phyloP scores from a whole-genome alignment of 2,888 invertebrate species.

The Frankliniella fusca region DNA sequence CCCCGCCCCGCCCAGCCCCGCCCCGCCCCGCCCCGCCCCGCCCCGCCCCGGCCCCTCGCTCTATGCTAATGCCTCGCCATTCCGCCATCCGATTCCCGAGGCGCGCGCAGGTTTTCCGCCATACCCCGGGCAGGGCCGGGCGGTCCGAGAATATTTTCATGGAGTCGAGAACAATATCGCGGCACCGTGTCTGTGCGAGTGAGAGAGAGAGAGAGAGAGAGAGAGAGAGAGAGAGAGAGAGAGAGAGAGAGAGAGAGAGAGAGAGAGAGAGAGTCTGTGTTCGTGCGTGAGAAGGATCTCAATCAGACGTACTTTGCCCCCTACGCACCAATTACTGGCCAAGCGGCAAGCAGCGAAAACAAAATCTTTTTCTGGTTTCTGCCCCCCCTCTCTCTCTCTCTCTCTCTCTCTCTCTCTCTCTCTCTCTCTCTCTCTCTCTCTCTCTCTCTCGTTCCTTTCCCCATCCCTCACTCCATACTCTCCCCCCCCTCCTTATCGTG shows the following conservation, averaged over 20 bases:
- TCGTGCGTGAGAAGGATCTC: too few relatives aligned
- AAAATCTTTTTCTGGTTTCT: neutral
- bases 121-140: neutral
- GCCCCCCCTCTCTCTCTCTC: too few relatives aligned
- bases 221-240: too few relatives aligned
- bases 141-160: neutral
- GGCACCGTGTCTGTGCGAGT: neutral
- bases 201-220: too few relatives aligned
- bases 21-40: neutral
- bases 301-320: too few relatives aligned
- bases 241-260: too few relatives aligned
- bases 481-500: too few relatives aligned
- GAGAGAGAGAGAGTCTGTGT: too few relatives aligned
- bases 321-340: too few relatives aligned
- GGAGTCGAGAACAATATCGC: slow-evolving; percentile 8
- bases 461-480: too few relatives aligned
- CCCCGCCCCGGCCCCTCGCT: neutral
- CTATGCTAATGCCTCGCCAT: neutral
- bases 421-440: too few relatives aligned
- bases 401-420: too few relatives aligned
- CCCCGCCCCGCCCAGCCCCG: neutral
- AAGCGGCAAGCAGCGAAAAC: neutral
- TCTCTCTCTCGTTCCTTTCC: neutral
- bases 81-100: neutral
- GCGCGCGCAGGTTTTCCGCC: neutral